Base-by-base conservation (phyloP, 2,888 invertebrate species). In the Drosophila birchii region DNA sequence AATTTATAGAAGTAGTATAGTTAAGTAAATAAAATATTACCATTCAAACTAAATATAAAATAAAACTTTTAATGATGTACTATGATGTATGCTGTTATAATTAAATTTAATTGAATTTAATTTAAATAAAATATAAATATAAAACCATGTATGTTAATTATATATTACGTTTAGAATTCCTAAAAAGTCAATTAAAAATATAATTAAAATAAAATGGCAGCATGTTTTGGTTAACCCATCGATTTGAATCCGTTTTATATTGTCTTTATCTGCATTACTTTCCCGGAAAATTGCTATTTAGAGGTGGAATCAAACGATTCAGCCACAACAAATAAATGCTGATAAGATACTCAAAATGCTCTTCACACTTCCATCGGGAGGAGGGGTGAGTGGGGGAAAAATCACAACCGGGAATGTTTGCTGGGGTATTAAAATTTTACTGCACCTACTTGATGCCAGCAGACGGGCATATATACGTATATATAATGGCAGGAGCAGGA, bases 401-500 rank as follows among this genome's bases (percentile, higher is more conserved):
- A 78, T 83, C 88, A 86, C 74, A 26, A 68, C 63, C 57, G 69
- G 43, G 43, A 69, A 57, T 69, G 68, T 69, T 80, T 78, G 73
- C 78, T 49, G 57, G 59, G 67, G 75, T 78, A 86, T 83, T 83
- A 82, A 86, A 88, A 88, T 80, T 83, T 83, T 78, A 86, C 71
- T 80, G 71, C 86, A 81, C 78, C 82, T 70, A 53, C 56, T 59
- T 54, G 55, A 56, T 45, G 56, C 56, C 44, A 39, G 44, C 68
- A 67, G 67, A 67, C 53, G n/a, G 16, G 6, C 51, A 39, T 39
- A 45, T 54, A 54, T 39, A 54, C 39, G 26, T 20, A 18, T 14
- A 34, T 26, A 49, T 26, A 29, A 47, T 47, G 47, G 47, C 26
- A 29, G 23, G 7, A 39, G 14, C 67, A 70, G 49, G 53, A 77